Evolutionary conservation across 2,888 invertebrate species (phyloP), one percentile per base, ranked within the genome.

Genomic region (Thecocarcelia acutangulata): DNA sequence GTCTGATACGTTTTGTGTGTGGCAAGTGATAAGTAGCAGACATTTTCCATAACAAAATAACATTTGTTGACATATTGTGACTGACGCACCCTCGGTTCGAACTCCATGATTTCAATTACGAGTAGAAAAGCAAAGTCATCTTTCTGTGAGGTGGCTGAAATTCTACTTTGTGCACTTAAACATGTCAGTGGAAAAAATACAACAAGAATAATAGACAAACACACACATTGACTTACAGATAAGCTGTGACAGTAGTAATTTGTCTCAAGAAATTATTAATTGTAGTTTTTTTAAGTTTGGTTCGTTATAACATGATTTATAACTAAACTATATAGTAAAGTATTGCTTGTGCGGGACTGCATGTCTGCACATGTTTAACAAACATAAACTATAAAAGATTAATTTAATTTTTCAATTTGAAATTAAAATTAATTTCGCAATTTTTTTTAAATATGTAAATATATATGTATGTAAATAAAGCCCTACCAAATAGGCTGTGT

Each of bases 191-290:
- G 37, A 13, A 75, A 8, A 21, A n/a, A 24, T 28, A 5, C 56
- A 50, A 56, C 5, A 37, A 58, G 21, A 21, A n/a, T 9, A 37
- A 33, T 19, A 37, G 5, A 52, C 33, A 50, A n/a, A 58, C 54
- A 50, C 50, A 63, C 24, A 46, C 37, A 83, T 83, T 79, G 84
- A 75, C 78, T 80, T 74, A 77, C 81, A 69, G 83, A 83, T 80
- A 77, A 78, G 70, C 82, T 69, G 58, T 83, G 84, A 83, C 83
- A 83, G 78, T 74, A 80, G 83, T 81, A 61, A 84, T 84, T 84
- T 84, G 85, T 84, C 84, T 83, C 46, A 70, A 61, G 24, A 37
- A 3, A 24, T 33, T 33, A 33, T 6, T 33, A 48, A 19, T 50
- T 48, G 11, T 37, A 9, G 17, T 61, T 76, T 50, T 59, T 52